These are phyloP conservation scores for Tenrec ecaudatus DNA, from an alignment of 2,113 vertebrate species.

Conservation along the genomic window DNA sequence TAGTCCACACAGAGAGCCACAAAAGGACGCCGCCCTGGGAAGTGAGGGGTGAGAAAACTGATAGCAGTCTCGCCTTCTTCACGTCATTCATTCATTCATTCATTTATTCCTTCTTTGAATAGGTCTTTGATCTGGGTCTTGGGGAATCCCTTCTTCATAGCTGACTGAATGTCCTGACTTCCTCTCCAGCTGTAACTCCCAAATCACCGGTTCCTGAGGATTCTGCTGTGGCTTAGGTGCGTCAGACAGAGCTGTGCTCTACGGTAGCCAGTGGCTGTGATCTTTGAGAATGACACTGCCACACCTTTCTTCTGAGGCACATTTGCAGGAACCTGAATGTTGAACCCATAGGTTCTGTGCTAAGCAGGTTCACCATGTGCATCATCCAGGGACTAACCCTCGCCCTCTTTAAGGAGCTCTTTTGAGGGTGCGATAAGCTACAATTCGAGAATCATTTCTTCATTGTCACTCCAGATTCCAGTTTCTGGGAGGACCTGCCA, in stretches of 20 bases:
- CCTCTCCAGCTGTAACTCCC: neutral
- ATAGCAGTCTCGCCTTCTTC: neutral
- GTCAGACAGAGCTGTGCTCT: neutral
- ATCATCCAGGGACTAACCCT: neutral
- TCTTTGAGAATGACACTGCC: neutral
- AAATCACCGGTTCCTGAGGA: neutral
- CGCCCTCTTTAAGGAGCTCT: no score
- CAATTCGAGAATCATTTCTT: neutral
- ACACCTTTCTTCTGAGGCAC: neutral
- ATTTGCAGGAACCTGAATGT: neutral
- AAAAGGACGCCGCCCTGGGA: neutral
- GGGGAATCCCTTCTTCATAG: neutral
- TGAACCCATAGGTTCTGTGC: neutral
- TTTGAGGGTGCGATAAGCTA: rapidly evolving
- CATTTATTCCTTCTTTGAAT: neutral
- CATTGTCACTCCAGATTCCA: neutral
- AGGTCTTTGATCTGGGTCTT: neutral
- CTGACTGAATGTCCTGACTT: neutral
- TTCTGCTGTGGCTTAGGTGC: neutral
- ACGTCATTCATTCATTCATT: rapidly evolving
- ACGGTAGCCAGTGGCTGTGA: neutral
- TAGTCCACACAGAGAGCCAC: neutral
- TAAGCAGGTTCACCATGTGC: neutral
- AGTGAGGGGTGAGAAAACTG: no score
- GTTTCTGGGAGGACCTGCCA: neutral